Percentiles rank a stretch among this genome's conserved stretches.
These are phyloP conservation scores for Macrocentrus cingulum DNA, from an alignment of 1,140 invertebrate species.

Conservation along the genomic window DNA sequence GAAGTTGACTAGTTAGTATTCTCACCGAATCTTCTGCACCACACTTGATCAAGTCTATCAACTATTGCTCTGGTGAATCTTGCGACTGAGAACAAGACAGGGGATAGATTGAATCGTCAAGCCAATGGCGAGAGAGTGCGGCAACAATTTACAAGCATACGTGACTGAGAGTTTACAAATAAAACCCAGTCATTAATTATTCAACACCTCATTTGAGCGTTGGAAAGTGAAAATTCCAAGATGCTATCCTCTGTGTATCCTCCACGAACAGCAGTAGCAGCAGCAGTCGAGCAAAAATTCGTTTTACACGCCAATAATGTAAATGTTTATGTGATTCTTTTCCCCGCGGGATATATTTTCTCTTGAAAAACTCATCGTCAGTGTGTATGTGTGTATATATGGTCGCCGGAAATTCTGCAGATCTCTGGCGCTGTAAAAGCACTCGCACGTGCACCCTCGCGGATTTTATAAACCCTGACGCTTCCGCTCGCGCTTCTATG, in stretches of 20 bases:
- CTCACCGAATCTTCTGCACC: slow-evolving; percentile 5
- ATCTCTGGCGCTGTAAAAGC: slow-evolving; percentile 14
- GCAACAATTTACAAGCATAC: slow-evolving; percentile 14
- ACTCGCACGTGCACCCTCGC: slow-evolving; percentile 21
- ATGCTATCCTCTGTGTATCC: neutral
- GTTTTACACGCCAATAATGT: neutral
- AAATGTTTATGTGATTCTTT: slow-evolving; percentile 9
- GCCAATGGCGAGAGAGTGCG: neutral
- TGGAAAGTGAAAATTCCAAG: neutral
- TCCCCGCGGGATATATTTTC: too few relatives aligned
- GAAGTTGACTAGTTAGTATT: slow-evolving; percentile 30
- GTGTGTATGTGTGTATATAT: slow-evolving; percentile 2
- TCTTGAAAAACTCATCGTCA: slow-evolving; percentile 9
- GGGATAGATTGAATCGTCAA: slow-evolving; percentile 6
- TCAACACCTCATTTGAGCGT: neutral
- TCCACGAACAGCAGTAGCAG: too few relatives aligned
- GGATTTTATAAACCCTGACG: slow-evolving; percentile 27
- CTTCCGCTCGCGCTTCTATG: slow-evolving; percentile 20
- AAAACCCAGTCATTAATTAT: neutral
- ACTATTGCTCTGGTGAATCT: neutral
- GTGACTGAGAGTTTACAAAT: neutral
- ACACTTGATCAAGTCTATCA: slow-evolving; percentile 19
- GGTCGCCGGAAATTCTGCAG: slow-evolving; percentile 8
- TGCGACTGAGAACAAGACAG: neutral
- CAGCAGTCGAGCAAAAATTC: too few relatives aligned